phyloP scores from a whole-genome alignment of 2,113 vertebrate genomes.

The Phyllostomus discolor region DNA sequence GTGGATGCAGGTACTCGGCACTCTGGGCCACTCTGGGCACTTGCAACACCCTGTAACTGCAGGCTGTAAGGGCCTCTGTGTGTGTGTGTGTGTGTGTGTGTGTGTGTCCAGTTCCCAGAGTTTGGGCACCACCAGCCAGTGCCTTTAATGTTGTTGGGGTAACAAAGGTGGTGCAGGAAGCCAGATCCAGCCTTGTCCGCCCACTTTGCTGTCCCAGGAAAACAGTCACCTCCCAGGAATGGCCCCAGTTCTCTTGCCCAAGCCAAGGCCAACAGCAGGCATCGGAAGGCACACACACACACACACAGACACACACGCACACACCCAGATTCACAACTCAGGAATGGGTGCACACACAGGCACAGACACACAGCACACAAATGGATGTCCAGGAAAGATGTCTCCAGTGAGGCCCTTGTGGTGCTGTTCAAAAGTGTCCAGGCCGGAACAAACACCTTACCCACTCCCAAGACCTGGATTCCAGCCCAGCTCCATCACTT shows the following conservation, averaged over 20 bases:
- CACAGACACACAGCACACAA: neutral
- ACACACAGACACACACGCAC: neutral
- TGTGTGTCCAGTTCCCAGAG: constrained; percentile 29
- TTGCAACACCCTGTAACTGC: constrained; percentile 14
- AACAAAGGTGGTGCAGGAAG: constrained; percentile 3
- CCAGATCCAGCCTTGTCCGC: neutral
- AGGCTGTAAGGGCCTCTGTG: neutral
- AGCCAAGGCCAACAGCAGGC: neutral
- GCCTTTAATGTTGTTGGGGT: constrained; percentile 49
- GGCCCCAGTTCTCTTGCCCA: neutral
- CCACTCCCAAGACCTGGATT: neutral
- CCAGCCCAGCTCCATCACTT: neutral
- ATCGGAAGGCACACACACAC: neutral
- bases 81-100: neutral
- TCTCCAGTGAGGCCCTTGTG: neutral
- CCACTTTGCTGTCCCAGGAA: constrained; percentile 41
- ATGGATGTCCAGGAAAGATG: neutral
- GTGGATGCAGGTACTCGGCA: neutral
- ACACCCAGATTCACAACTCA: neutral
- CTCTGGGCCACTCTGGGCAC: neutral
- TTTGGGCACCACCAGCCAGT: constrained; percentile 24
- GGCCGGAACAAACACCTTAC: neutral
- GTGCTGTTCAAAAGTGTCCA: neutral
- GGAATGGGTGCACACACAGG: neutral
- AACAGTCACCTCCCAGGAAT: constrained; percentile 46